Conservation (phyloP, 2,113 vertebrate genomes). For the Coptodon rendalli region DNA sequence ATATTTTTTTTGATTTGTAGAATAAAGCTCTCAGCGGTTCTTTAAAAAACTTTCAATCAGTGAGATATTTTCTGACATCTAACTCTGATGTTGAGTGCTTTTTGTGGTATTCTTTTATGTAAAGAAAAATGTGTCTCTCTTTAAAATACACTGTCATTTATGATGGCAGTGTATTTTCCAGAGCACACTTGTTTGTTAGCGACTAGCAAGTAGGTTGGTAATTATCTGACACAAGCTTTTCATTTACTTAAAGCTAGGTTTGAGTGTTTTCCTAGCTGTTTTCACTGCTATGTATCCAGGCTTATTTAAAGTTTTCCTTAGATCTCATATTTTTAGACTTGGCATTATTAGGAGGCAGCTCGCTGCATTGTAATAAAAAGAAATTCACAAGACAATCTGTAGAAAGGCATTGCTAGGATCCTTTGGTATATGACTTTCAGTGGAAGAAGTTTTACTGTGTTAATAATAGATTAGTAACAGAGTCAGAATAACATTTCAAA, state of each 20-base stretch:
- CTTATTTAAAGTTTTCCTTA: not conserved
- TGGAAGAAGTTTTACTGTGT: not conserved
- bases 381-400: not conserved
- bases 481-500: not conserved
- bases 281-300: not conserved
- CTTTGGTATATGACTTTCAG: not conserved
- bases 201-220: not conserved
- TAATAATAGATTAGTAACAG: conserved; percentile 9
- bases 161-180: not conserved
- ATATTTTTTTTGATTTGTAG: not conserved
- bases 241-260: not conserved
- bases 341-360: not conserved
- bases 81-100: not conserved
- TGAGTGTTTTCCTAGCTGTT: not conserved
- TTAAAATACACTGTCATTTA: not conserved
- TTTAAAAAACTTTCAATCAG: not conserved
- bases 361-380: not conserved
- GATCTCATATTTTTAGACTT: not conserved
- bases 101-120: not conserved
- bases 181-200: not conserved
- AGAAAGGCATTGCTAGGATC: not conserved
- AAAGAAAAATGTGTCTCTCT: not conserved
- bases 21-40: not conserved
- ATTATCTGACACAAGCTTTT: not conserved
- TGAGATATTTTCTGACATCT: not conserved